Conservation (phyloP, 2,888 invertebrate genomes). For the Itoplectis maculator region DNA sequence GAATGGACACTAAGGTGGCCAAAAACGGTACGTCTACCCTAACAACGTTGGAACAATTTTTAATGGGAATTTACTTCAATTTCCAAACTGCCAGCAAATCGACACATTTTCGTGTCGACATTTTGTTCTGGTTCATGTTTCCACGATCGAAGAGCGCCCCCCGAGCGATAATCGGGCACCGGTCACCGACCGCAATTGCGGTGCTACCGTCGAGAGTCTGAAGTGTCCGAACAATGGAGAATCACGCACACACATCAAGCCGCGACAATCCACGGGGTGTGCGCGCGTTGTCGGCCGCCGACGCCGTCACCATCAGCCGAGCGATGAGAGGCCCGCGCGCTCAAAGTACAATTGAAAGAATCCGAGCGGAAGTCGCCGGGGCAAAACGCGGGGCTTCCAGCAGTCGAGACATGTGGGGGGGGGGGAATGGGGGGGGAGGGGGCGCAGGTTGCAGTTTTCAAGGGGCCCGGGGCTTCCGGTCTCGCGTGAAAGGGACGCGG, state of each 20-base stretch:
- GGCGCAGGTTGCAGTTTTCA: conserved; percentile 78
- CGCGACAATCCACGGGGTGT: conserved; percentile 12
- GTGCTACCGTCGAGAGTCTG: conserved; percentile 52
- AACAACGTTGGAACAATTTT: no score
- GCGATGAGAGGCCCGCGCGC: conserved; percentile 25
- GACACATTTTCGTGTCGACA: no score
- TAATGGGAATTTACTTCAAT: no score
- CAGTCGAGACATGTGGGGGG: conserved; percentile 58
- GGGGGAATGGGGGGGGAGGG: no score
- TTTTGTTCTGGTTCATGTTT: no score
- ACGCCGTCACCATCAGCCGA: conserved; percentile 17
- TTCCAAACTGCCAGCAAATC: no score
- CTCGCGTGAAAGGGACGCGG: conserved; percentile 78
- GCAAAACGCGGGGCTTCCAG: conserved; percentile 66
- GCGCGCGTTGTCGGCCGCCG: no score
- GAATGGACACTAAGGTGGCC: no score
- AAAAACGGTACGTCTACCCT: no score
- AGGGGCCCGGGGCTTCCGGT: conserved; percentile 78
- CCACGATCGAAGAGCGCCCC: background rate
- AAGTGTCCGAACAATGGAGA: conserved; percentile 61
- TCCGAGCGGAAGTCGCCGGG: conserved; percentile 73
- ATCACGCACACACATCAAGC: conserved; percentile 50
- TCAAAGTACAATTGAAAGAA: conserved; percentile 77
- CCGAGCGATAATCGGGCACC: conserved; percentile 44
- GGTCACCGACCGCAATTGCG: conserved; percentile 54